phyloP scores from a whole-genome alignment of 1,140 invertebrate species.

The Palaemon carinicauda region DNA sequence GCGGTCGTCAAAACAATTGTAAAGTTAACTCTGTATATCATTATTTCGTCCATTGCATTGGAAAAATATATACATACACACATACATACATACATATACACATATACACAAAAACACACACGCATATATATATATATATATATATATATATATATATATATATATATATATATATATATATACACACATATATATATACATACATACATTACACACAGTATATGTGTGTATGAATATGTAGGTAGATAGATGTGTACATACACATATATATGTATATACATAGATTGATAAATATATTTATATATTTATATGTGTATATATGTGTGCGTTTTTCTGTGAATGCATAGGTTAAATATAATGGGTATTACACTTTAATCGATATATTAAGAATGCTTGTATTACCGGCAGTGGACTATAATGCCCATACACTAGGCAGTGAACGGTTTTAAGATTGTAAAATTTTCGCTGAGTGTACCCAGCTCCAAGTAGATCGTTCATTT shows the following conservation, averaged over 20 bases:
- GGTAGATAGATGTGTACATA: neutral
- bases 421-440: too few relatives aligned
- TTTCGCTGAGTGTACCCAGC: too few relatives aligned
- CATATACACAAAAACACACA: neutral
- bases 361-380: neutral
- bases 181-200: neutral
- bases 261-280: neutral
- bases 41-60: neutral
- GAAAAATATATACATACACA: neutral
- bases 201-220: too few relatives aligned
- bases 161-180: neutral
- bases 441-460: too few relatives aligned
- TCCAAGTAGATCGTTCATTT: too few relatives aligned
- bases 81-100: neutral
- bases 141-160: constrained; percentile 2
- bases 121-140: neutral
- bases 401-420: too few relatives aligned
- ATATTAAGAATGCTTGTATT: neutral
- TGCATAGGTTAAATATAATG: too few relatives aligned
- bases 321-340: too few relatives aligned
- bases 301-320: neutral
- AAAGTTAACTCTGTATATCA: too few relatives aligned
- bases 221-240: neutral
- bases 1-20: too few relatives aligned
- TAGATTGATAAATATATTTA: neutral